Base-by-base conservation (phyloP, 2,888 invertebrate genomes). In the Dynastes hyllus region DNA sequence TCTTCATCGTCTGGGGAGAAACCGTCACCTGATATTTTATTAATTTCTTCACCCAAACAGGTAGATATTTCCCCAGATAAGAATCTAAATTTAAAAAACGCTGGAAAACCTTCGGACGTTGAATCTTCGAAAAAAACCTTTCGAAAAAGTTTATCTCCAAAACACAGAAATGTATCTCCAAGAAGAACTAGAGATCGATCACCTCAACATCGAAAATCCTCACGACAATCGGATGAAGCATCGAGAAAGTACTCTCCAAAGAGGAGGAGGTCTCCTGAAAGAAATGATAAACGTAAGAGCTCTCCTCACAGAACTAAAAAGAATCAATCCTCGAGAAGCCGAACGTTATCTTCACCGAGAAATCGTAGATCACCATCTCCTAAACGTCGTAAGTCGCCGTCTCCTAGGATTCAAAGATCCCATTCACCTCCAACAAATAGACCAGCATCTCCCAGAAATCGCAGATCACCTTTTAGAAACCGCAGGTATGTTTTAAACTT, bases 81-180 rank as follows among this genome's bases (percentile, higher is more conserved):
- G 11, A 50, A 66, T 37, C 73, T 45, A 11, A 2, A 50, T 11
- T 76, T 79, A 5, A 80, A 83, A 80, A 66, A 65, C 22, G 82
- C 80, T 58, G 65, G 83, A 22, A 82, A 82, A 45, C 67, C 77
- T 8, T 85, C 84, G 3, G 84, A 61, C 16, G 61, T 61, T 3
- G 61, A 75, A 22, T 16, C 13, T 50, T 27, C 85, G 0, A 83
- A 76, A 66, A 70, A 82, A 50, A 76, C 79, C 66, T 45, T 32
- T 27, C 73, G 45, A 3, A 75, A 11, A 58, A 37, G 81, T 79
- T 5, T 37, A n/a, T 79, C 79, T 5, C 79, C 76, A 8, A 77
- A 80, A n/a, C 73, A 75, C 51, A 51, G 80, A 27, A 61, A 80
- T 50, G 8, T 69, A 22, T 80, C 80, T 1, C 11, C 45, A 13